Percentiles rank a stretch among this genome's conserved stretches.
phyloP scores from a whole-genome alignment of 2,797 vertebrate genomes.

The Acanthurus lineatus region DNA sequence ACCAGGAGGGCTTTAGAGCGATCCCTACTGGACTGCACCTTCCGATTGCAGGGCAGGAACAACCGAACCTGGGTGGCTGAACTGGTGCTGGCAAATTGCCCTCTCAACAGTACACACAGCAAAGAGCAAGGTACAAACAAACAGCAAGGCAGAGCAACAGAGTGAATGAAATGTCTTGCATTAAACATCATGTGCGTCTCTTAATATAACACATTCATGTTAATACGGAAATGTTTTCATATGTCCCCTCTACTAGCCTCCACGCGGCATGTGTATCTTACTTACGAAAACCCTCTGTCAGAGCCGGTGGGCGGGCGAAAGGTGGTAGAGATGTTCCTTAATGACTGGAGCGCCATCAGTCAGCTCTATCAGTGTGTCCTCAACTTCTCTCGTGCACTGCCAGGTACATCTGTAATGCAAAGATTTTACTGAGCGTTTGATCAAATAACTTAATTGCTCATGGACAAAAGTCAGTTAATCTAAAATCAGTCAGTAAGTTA shows the following conservation, averaged over 20 bases:
- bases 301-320: constrained; percentile 98
- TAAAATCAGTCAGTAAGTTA: not conserved
- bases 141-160: no score
- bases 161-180: not conserved
- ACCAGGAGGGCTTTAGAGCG: constrained; percentile 93
- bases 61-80: constrained; percentile 99
- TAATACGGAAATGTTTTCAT: not conserved
- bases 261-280: constrained; percentile 96
- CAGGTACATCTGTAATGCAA: constrained; percentile 85
- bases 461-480: not conserved
- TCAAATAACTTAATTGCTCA: not conserved
- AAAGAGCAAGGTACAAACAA: constrained; percentile 92
- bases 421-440: not conserved
- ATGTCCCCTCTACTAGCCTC: constrained; percentile 84
- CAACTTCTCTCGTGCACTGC: constrained; percentile 93
- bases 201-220: not conserved
- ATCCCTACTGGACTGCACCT: constrained; percentile 97
- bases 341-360: constrained; percentile 97
- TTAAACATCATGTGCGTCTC: not conserved
- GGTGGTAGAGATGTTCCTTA: constrained; percentile 99
- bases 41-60: constrained; percentile 97
- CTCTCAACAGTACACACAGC: constrained; percentile 93
- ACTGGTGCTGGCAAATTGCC: constrained; percentile 96
- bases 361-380: constrained; percentile 97
- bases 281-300: constrained; percentile 96